Evolutionary conservation across 2,113 vertebrate species (phyloP), one percentile per base, ranked within the genome.

Genomic region (Anthoscopus minutus): DNA sequence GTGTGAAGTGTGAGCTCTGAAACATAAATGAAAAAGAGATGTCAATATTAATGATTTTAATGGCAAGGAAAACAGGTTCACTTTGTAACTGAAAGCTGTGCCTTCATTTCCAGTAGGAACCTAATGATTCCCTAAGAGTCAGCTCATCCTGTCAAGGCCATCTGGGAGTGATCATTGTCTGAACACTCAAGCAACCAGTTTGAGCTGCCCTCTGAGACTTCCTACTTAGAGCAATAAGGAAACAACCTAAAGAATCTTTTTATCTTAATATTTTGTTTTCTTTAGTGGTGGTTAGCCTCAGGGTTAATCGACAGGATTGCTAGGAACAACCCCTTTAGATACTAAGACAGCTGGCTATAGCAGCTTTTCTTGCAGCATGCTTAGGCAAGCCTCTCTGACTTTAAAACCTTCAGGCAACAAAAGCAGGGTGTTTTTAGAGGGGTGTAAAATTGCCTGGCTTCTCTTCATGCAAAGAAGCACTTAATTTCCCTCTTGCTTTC

Each of bases 151-250:
- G n/a, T 67, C 66, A 82, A 6, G 48, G 86, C 93, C 73, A 45
- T 79, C 44, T 86, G 85, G 87, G 85, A 95, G 35, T 12, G 17
- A 85, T 80, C 74, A n/a, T 50, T 85, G 69, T 61, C 48, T 69
- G 79, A 92, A 56, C 11, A 48, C 50, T 93, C 30, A 33, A 54
- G 69, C 50, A 89, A 87, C 74, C 74, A 82, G 84, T 94, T 47
- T 71, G 81, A 87, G 42, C 86, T 92, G 81, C 81, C 45, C 64
- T 91, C 57, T 62, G 74, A 96, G 78, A 92, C 81, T 95, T 96
- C 87, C 93, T 94, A 80, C 89, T 95, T 80, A n/a, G 13, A 73
- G 89, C 89, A 95, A 70, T 94, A 89, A 94, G 96, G 91, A 94
- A 95, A 66, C 81, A 92, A 91, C 76, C 79, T 73, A 40, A 91